A percentile compares a stretch with the other conserved stretches of the same genome.
Conservation (phyloP, 2,888 invertebrate genomes). For the Desoria tigrina region DNA sequence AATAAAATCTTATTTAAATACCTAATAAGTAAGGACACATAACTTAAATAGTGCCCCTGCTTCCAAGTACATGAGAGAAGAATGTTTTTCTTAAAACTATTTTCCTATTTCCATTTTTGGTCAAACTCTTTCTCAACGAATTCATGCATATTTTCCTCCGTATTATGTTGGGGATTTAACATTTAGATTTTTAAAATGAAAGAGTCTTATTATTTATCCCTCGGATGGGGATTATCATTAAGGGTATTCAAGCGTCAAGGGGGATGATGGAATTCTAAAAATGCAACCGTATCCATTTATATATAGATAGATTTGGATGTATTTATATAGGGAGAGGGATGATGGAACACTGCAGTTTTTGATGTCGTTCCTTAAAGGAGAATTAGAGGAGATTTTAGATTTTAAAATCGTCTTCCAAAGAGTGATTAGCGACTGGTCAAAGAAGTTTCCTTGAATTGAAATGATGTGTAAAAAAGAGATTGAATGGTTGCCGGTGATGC, state of each 20-base stretch:
- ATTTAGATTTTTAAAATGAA: background rate
- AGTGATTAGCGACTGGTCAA: conserved; percentile 17
- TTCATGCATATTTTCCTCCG: conserved; percentile 9
- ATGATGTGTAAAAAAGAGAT: conserved; percentile 24
- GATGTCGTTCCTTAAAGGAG: no score
- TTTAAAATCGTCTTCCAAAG: background rate
- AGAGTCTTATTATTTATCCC: background rate
- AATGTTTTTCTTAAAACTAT: conserved; percentile 23
- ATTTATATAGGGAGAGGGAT: no score
- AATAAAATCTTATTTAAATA: background rate
- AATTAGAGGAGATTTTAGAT: no score
- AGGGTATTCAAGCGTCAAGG: conserved; percentile 12
- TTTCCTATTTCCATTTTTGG: conserved; percentile 42
- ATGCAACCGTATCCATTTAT: background rate
- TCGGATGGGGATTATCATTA: conserved; percentile 15
- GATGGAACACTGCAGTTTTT: no score
- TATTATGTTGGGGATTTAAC: conserved; percentile 9
- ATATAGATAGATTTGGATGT: no score
- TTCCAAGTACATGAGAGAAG: conserved; percentile 6
- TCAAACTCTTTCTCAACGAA: conserved; percentile 26
- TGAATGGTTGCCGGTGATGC: conserved; percentile 22
- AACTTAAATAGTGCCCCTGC: conserved; percentile 1
- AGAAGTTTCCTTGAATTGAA: conserved; percentile 10
- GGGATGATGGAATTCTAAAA: conserved; percentile 11
- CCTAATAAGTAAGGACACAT: background rate